Percentiles rank a stretch among this genome's conserved stretches.
Conservation (phyloP, 2,797 vertebrate genomes). For the Ambastaia sidthimunki region DNA sequence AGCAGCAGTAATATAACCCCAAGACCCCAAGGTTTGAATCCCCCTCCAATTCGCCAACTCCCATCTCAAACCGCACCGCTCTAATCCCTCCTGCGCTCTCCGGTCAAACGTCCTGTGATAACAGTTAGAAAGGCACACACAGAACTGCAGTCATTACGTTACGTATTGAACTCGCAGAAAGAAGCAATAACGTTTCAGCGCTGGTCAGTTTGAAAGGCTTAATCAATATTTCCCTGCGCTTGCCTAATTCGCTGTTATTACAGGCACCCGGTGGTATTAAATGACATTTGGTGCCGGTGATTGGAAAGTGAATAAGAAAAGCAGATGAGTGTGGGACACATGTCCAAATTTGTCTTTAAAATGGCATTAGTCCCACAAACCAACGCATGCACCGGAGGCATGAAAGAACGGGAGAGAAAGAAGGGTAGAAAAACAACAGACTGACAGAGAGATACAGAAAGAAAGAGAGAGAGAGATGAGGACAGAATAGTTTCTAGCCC, state of each 20-base stretch:
- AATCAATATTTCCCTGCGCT: constrained; percentile 17
- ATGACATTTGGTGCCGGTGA: constrained; percentile 32
- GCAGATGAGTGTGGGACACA: neutral
- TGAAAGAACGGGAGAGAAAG: constrained; percentile 11
- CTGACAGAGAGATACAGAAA: neutral
- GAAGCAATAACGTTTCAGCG: constrained; percentile 30
- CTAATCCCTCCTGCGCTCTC: constrained; percentile 7
- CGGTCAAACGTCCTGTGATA: constrained; percentile 26
- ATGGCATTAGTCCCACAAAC: constrained; percentile 57
- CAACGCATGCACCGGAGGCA: constrained; percentile 25
- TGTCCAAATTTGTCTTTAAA: constrained; percentile 54
- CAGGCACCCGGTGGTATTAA: constrained; percentile 8
- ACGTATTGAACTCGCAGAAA: constrained; percentile 26
- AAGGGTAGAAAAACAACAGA: constrained; percentile 7
- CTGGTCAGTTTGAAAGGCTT: constrained; percentile 21
- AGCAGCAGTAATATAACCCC: constrained; percentile 8
- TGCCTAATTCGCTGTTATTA: constrained; percentile 37
- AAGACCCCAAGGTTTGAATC: constrained; percentile 14
- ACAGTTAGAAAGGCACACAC: neutral
- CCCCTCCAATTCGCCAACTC: constrained; percentile 22
- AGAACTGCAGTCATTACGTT: constrained; percentile 10
- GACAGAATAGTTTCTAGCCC: constrained; percentile 46
- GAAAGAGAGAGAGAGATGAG: neutral
- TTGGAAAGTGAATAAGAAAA: constrained; percentile 4
- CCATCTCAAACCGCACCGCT: neutral